These are phyloP conservation scores for Coenonympha arcania DNA, from an alignment of 2,888 invertebrate genomes.

Conservation along the genomic window DNA sequence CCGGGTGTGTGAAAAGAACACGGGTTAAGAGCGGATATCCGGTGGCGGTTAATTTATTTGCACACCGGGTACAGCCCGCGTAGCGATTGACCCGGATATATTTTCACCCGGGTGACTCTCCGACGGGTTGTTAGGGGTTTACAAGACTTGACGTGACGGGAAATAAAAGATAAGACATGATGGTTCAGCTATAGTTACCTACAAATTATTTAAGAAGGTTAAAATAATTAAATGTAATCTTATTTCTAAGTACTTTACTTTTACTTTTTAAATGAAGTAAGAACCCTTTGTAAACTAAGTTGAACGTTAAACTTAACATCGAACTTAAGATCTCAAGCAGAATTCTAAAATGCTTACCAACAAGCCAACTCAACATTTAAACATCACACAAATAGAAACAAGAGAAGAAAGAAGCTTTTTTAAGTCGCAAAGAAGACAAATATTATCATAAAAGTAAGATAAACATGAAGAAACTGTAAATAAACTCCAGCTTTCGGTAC, in stretches of 20 bases:
- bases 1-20: constrained; percentile 22
- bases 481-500: no score
- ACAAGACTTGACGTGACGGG: constrained; percentile 6
- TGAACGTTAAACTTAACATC: no score
- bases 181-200: no score
- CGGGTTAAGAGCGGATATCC: constrained; percentile 51
- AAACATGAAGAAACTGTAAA: background rate
- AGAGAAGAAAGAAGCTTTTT: background rate
- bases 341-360: no score
- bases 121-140: constrained; percentile 6
- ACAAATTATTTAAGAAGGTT: no score
- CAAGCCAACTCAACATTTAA: background rate
- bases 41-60: constrained; percentile 66
- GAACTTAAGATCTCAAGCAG: no score
- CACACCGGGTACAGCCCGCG: constrained; percentile 35
- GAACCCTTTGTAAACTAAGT: no score
- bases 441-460: background rate
- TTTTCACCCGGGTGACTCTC: constrained; percentile 23
- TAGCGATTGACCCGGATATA: constrained; percentile 57
- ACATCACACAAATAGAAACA: background rate
- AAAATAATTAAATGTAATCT: no score
- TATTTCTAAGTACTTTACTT: no score
- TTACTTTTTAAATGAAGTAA: no score
- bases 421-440: background rate
- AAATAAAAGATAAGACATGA: background rate